Percentiles rank a stretch among this genome's conserved stretches.
Evolutionary conservation across 2,888 invertebrate genomes (phyloP).

Genomic region (Cryptophagus acutangulus): DNA sequence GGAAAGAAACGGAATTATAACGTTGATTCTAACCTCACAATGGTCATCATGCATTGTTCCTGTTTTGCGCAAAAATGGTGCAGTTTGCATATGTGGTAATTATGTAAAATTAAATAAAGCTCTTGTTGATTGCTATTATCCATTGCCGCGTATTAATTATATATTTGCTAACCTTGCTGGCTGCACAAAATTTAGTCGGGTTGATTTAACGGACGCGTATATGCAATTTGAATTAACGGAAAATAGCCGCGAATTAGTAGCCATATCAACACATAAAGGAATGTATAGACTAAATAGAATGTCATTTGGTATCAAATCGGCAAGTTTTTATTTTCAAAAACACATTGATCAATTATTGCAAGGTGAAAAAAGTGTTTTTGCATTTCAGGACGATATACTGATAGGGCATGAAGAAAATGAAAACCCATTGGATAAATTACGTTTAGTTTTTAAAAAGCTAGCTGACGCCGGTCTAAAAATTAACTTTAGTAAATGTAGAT

Average conservation of each 20-base stretch:
- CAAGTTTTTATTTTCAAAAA: no score
- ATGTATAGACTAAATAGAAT: conserved; percentile 17
- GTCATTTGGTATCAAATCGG: conserved; percentile 18
- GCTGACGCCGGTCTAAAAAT: conserved; percentile 7
- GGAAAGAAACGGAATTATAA: no score
- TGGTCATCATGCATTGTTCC: no score
- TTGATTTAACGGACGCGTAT: conserved; percentile 18
- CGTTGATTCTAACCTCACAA: no score
- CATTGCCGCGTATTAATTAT: no score
- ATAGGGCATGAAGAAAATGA: conserved; percentile 4
- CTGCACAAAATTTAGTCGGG: conserved; percentile 15
- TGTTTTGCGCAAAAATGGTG: no score
- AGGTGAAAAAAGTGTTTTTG: no score
- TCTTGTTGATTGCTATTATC: no score
- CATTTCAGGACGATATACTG: conserved; percentile 11
- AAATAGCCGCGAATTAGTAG: conserved; percentile 1
- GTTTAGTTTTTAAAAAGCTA: neutral
- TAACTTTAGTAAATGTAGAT: conserved; percentile 15
- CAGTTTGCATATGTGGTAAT: no score
- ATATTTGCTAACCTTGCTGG: no score
- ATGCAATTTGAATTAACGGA: conserved; percentile 16
- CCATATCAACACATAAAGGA: conserved; percentile 3
- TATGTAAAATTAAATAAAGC: no score
- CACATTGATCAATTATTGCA: no score
- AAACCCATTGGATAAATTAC: conserved; percentile 2